Base-by-base conservation (phyloP, 1,140 invertebrate genomes). In the Leptoteleia sp. region DNA sequence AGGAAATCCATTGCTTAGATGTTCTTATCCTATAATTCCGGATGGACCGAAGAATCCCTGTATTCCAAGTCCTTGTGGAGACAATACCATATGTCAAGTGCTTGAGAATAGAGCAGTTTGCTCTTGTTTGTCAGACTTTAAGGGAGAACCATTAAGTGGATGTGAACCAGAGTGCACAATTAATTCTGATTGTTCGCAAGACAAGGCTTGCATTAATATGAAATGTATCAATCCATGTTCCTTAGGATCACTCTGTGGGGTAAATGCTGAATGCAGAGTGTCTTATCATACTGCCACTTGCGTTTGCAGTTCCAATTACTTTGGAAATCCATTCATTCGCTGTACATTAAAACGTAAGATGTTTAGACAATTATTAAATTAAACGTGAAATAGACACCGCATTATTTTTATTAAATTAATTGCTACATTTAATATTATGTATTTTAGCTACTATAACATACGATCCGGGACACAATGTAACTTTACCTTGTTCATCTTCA, bases 1-100 rank as follows among this genome's bases (percentile, higher is more conserved):
- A 29, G 94, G 94, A 40, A 95, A 95, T 89, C 94, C 95, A 13
- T 89, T 94, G 11, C 89, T 93, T 7, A 91, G 92, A 73, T 97
- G 96, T 84, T 87, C 81, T 1, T 92, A 92, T 78, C 87, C 91
- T 4, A 70, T 91, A 50, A 86, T 89, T 73, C 87, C 90, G 40
- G 67, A 86, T 59, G 89, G 87, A 45, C 76, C 81, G 7, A 89
- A 45, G 47, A 67, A 73, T 27, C 59, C 70, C 17, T 73, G 70
- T 35, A 86, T 86, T 81, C 76, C 76, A 85, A 65, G 85, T 1
- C 90, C 90, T 0, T 92, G 91, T 80, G 91, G 91, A 4, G 79
- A 85, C 3, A 87, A 91, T 76, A 85, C 89, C 4, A 77, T 88
- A 37, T 92, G 91, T 64, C 80, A 85, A 22, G 85, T 85, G 38